Evolutionary conservation across 2,888 invertebrate genomes (phyloP).

Genomic region (Liopterus haemorrhoidalis): DNA sequence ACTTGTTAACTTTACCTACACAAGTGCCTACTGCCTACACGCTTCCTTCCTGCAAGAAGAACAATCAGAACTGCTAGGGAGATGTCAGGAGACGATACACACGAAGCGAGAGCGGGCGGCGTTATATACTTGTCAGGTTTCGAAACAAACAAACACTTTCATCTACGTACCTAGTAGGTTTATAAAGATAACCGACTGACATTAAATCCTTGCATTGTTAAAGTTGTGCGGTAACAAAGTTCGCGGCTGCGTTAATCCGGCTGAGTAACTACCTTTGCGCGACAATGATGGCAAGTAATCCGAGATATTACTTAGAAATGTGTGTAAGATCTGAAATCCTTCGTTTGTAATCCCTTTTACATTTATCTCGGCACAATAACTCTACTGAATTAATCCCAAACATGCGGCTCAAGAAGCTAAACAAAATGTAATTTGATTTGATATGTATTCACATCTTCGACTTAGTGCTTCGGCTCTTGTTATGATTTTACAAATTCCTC

Average conservation of each 20-base stretch:
- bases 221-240: conserved; percentile 23
- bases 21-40: not conserved
- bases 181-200: conserved; percentile 22
- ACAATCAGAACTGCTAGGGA: conserved; percentile 3
- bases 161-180: conserved; percentile 5
- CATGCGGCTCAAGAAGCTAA: too few species aligned
- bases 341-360: too few species aligned
- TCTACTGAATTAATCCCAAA: too few species aligned
- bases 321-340: too few species aligned
- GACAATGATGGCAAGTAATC: conserved; percentile 20
- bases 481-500: too few species aligned
- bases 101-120: not conserved
- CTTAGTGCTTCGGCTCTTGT: too few species aligned
- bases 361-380: too few species aligned
- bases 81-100: conserved; percentile 1
- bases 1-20: conserved; percentile 6
- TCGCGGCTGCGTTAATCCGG: conserved; percentile 21
- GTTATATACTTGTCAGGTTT: conserved; percentile 13
- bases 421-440: too few species aligned
- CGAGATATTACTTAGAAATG: too few species aligned
- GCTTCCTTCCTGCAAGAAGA: conserved; percentile 13
- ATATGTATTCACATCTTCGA: too few species aligned
- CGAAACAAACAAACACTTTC: conserved; percentile 19
- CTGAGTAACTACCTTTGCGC: conserved; percentile 18
- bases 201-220: conserved; percentile 13